Evolutionary conservation across 2,113 vertebrate genomes (phyloP).

Genomic region (Microtus richardsoni): DNA sequence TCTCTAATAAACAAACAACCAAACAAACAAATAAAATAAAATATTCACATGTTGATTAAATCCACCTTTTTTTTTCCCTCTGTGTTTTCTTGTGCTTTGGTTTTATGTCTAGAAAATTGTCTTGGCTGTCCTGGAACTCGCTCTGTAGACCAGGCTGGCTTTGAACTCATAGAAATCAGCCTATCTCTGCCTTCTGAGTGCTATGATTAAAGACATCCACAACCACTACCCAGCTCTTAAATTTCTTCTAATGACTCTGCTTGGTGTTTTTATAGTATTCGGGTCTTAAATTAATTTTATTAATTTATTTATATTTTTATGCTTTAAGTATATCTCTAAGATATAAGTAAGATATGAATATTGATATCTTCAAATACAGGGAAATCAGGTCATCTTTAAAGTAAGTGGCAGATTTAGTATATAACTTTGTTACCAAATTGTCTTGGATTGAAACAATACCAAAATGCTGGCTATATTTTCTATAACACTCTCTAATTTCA

Average conservation of each 20-base stretch:
- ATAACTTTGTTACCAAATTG: neutral
- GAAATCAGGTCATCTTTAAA: constrained; percentile 2
- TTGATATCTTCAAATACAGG: neutral
- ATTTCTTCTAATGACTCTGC: neutral
- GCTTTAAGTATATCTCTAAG: neutral
- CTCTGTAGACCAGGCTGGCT: neutral
- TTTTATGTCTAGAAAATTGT: neutral
- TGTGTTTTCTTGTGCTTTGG: neutral
- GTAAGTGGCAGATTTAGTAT: neutral
- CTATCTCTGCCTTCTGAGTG: neutral
- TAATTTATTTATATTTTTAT: constrained; percentile 3
- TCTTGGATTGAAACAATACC: neutral
- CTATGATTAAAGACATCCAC: neutral
- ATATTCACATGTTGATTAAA: neutral
- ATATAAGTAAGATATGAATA: neutral
- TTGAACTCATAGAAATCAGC: neutral
- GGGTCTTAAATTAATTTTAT: neutral
- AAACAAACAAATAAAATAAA: neutral
- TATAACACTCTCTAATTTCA: neutral
- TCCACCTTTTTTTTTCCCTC: neutral
- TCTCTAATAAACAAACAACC: neutral
- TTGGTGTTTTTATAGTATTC: neutral
- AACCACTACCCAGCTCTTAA: neutral
- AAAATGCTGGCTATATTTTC: neutral
- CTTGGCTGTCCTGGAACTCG: neutral